These are phyloP conservation scores for Etheostoma nigrum DNA, from an alignment of 2,797 vertebrate species.

Conservation along the genomic window DNA sequence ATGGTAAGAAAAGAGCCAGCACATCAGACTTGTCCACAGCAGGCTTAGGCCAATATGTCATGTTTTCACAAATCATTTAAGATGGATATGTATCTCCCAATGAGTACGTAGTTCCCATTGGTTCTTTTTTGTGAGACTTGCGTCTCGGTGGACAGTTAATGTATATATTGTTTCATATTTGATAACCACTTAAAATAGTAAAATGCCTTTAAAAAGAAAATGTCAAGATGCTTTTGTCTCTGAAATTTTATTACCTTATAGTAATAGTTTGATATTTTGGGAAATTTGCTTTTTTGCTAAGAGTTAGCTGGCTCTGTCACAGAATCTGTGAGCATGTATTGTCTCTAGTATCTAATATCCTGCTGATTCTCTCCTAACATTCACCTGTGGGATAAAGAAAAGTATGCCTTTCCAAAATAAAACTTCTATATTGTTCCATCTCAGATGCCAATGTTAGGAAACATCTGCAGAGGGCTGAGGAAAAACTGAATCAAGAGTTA, in stretches of 20 bases:
- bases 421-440: conserved; percentile 7
- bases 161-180: background rate
- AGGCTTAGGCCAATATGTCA: background rate
- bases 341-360: background rate
- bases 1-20: conserved; percentile 81
- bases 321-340: background rate
- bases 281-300: background rate
- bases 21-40: background rate
- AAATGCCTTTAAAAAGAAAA: background rate
- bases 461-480: conserved; percentile 88
- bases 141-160: too few relatives aligned
- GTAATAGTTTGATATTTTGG: background rate
- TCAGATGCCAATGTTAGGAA: conserved; percentile 88
- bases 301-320: background rate
- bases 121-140: background rate
- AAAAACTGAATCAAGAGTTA: conserved; percentile 85
- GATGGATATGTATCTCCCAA: background rate
- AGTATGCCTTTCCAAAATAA: background rate
- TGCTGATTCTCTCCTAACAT: background rate
- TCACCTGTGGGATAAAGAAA: background rate
- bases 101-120: background rate
- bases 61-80: background rate
- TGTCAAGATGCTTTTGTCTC: background rate
- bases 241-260: conserved; percentile 2
- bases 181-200: background rate